Evolutionary conservation across 2,888 invertebrate genomes (phyloP).

Genomic region (Drosophila mimica): DNA sequence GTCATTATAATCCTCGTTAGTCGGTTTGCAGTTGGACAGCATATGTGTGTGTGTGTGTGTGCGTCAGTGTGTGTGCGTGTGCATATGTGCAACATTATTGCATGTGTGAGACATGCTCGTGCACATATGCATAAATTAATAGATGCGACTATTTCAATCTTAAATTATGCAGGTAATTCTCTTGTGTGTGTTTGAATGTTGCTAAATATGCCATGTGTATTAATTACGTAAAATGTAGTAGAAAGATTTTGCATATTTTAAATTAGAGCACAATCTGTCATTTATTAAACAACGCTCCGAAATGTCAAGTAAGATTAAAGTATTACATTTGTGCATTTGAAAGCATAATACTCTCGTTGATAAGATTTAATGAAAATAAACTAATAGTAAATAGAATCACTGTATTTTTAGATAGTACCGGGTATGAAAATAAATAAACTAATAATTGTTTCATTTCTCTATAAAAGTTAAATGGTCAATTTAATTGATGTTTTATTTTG

Average conservation of each 20-base stretch:
- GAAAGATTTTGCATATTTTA: neutral
- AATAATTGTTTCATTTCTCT: neutral
- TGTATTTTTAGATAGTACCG: neutral
- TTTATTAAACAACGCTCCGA: neutral
- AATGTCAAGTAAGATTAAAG: neutral
- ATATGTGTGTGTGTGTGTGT: conserved; percentile 15
- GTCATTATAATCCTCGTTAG: conserved; percentile 77
- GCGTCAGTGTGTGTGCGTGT: neutral
- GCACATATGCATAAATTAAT: conserved; percentile 54
- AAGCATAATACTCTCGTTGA: neutral
- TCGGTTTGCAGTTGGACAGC: conserved; percentile 61
- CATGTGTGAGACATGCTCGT: conserved; percentile 16
- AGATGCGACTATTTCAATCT: conserved; percentile 36
- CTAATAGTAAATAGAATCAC: neutral
- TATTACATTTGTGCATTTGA: neutral
- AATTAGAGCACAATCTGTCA: conserved; percentile 7
- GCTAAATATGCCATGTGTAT: conserved; percentile 7
- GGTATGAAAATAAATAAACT: neutral
- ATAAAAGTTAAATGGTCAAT: neutral
- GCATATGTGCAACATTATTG: conserved; percentile 25
- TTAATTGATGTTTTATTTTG: neutral
- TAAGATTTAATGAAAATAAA: neutral
- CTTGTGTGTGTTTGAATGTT: neutral
- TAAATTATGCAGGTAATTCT: conserved; percentile 26
- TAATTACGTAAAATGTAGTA: conserved; percentile 20